Conservation (phyloP, 2,113 vertebrate species). For the Ahaetulla prasina region DNA sequence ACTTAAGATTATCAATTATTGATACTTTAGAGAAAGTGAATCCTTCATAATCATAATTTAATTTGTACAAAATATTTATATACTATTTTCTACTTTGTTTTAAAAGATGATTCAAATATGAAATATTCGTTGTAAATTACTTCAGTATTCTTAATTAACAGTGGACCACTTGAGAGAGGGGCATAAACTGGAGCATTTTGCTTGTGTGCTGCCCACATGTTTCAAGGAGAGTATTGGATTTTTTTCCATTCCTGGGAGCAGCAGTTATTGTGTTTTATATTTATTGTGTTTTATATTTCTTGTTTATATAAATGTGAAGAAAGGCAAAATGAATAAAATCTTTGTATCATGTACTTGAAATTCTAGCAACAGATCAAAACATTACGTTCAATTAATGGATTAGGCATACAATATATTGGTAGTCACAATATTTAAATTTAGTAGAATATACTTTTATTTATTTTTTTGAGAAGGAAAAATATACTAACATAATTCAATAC, state of each 20-base stretch:
- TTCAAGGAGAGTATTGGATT: neutral
- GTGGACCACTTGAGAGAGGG: neutral
- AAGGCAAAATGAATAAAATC: neutral
- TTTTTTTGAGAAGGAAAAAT: constrained; percentile 57
- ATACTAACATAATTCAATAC: constrained; percentile 65
- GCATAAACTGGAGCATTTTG: neutral
- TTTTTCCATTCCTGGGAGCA: neutral
- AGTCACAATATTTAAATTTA: constrained; percentile 46
- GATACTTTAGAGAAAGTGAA: neutral
- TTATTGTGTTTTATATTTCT: neutral
- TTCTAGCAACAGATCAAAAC: neutral
- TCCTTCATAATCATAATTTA: neutral
- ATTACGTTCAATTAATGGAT: neutral
- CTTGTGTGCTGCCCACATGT: neutral
- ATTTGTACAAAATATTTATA: neutral
- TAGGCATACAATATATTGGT: neutral
- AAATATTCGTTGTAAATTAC: neutral
- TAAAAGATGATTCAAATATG: neutral
- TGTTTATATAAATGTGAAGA: constrained; percentile 1
- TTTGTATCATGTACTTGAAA: neutral
- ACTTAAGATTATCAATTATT: neutral
- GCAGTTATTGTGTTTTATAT: neutral
- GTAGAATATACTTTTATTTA: constrained; percentile 65
- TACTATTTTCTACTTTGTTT: neutral
- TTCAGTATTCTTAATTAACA: neutral